A percentile compares a stretch with the other conserved stretches of the same genome.
These are phyloP conservation scores for Andrena fulva DNA, from an alignment of 2,888 invertebrate genomes.

Conservation along the genomic window DNA sequence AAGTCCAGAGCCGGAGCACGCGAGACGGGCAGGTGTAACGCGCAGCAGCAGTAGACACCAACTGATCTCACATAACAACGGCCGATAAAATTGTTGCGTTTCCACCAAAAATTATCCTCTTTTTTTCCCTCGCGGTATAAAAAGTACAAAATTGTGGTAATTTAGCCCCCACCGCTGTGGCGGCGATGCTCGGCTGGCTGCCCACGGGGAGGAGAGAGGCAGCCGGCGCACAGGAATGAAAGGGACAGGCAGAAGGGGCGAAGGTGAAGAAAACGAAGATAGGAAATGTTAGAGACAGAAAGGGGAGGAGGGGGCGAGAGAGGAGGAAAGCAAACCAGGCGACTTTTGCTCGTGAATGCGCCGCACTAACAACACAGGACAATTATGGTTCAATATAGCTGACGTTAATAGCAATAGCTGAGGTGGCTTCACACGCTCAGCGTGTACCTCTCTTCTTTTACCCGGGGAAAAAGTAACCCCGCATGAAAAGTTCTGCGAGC, in stretches of 20 bases:
- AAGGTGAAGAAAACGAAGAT: conserved; percentile 45
- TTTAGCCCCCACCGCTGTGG: conserved; percentile 80
- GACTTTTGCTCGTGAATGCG: conserved; percentile 71
- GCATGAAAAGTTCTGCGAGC: background rate
- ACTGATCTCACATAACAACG: conserved; percentile 84
- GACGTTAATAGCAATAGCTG: conserved; percentile 74
- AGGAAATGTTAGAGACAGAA: conserved; percentile 57
- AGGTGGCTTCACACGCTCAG: conserved; percentile 69
- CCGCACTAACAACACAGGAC: conserved; percentile 75
- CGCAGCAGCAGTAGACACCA: conserved; percentile 83
- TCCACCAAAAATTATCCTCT: conserved; percentile 84
- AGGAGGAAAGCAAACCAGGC: conserved; percentile 62
- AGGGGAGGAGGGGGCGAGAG: conserved; percentile 44
- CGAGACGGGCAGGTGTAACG: conserved; percentile 81
- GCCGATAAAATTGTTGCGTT: conserved; percentile 84
- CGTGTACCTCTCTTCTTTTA: conserved; percentile 4
- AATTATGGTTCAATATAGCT: conserved; percentile 80
- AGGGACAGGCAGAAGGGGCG: conserved; percentile 35
- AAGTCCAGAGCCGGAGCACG: conserved; percentile 61
- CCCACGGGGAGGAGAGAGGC: conserved; percentile 65
- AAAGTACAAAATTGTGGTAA: conserved; percentile 84
- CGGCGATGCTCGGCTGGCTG: conserved; percentile 67
- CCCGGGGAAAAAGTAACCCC: background rate
- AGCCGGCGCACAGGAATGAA: conserved; percentile 36
- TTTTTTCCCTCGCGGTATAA: conserved; percentile 80